A percentile compares a stretch with the other conserved stretches of the same genome.
phyloP scores from a whole-genome alignment of 2,888 invertebrate genomes.

The Liopterus haemorrhoidalis region DNA sequence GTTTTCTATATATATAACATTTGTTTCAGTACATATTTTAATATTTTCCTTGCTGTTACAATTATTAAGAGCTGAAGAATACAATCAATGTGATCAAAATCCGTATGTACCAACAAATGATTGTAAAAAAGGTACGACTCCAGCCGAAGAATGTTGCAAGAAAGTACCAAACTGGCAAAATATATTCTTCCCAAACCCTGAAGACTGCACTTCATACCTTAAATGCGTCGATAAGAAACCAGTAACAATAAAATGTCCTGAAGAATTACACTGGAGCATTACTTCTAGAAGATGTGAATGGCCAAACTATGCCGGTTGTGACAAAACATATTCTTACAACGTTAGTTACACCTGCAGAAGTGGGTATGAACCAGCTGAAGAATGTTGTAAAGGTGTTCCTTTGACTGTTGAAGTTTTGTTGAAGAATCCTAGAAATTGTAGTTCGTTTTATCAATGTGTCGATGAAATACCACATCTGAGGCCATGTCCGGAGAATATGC shows the following conservation, averaged over 20 bases:
- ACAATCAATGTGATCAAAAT: too few relatives aligned
- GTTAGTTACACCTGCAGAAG: too few relatives aligned
- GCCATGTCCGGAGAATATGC: background rate
- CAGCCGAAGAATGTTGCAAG: background rate
- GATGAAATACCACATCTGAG: background rate
- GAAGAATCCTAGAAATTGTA: background rate
- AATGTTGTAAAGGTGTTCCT: slow-evolving; percentile 1
- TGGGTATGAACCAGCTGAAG: background rate
- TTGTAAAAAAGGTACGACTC: slow-evolving; percentile 8
- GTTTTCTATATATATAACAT: too few relatives aligned
- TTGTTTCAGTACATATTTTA: too few relatives aligned
- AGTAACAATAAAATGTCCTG: background rate
- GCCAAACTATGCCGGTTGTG: slow-evolving; percentile 3
- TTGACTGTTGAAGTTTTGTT: background rate
- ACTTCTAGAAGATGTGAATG: slow-evolving; percentile 4
- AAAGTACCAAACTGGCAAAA: background rate
- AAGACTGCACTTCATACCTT: background rate
- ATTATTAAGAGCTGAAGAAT: too few relatives aligned
- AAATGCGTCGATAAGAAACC: slow-evolving; percentile 5
- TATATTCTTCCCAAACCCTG: slow-evolving; percentile 1
- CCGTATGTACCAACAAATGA: background rate
- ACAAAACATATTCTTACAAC: too few relatives aligned
- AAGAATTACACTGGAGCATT: slow-evolving; percentile 7
- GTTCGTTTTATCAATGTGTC: slow-evolving; percentile 3
- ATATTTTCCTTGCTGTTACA: too few relatives aligned